Base-by-base conservation (phyloP, 2,113 vertebrate genomes). In the Dicaeum eximium region DNA sequence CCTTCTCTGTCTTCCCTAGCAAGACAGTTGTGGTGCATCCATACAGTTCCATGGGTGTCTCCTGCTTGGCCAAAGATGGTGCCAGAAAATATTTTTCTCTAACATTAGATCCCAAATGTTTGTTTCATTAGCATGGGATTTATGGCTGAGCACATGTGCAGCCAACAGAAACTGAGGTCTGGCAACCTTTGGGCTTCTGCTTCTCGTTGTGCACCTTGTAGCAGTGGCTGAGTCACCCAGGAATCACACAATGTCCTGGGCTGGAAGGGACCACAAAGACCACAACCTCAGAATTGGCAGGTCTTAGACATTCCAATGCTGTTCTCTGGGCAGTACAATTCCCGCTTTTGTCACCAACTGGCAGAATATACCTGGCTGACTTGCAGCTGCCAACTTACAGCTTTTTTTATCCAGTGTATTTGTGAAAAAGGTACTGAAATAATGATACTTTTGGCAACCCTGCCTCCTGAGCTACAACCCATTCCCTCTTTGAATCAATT, bases 1-100 rank as follows among this genome's bases (percentile, higher is more conserved):
- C 37, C 9, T 56, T 78, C 5, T 58, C 18, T 67, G 12, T 57
- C 17, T 86, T 74, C 24, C 13, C 7, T n/a, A 40, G 15, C 24
- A 47, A 64, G 51, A 38, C 1, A 15, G 3, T 20, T 80, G 18
- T 33, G 30, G 4, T 4, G 1, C 3, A 3, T 57, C 30, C 16
- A 2, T 65, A 18, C 0, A 3, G 24, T 67, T 90, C 40, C 4
- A 3, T 7, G 56, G 7, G 3, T 83, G 9, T 42, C 31, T 84
- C 11, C 9, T 73, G 9, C 42, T 65, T 69, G 17, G 22, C 37
- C 25, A 27, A 6, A 69, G 28, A 18, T 72, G 20, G 11, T 45
- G 20, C 22, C 23, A 53, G 42, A 23, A 91, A 90, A 22, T 69
- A 22, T 20, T 64, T 92, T 66, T 64, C 6, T 69, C 3, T 38